phyloP scores from a whole-genome alignment of 1,140 invertebrate genomes.

The Orussus abietinus region DNA sequence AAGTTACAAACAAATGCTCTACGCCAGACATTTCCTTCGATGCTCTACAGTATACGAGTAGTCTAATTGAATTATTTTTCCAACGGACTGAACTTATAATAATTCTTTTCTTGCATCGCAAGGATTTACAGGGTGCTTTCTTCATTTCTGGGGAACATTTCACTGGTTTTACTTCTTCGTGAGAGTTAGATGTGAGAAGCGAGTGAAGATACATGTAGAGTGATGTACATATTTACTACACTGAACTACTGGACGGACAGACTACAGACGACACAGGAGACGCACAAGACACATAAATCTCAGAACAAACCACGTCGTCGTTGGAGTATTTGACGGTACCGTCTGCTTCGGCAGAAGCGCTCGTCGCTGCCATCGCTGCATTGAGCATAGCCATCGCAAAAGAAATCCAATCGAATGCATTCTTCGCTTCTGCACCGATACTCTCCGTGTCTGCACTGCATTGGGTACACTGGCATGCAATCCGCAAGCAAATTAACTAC shows the following conservation, averaged over 20 bases:
- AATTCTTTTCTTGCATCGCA: no score
- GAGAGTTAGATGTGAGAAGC: no score
- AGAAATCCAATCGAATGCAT: slow-evolving; percentile 60
- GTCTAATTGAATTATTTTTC: no score
- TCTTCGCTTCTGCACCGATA: slow-evolving; percentile 61
- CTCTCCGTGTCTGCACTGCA: slow-evolving; percentile 45
- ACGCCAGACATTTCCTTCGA: no score
- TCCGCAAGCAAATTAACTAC: slow-evolving; percentile 50
- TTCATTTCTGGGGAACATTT: no score
- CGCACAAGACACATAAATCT: slow-evolving; percentile 43
- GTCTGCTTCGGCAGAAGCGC: slow-evolving; percentile 56
- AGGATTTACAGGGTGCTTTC: no score
- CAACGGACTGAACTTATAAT: no score
- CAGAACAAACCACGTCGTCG: slow-evolving; percentile 48
- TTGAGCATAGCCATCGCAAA: slow-evolving; percentile 67
- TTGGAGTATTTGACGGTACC: slow-evolving; percentile 41
- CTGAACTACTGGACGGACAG: no score
- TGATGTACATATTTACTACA: no score
- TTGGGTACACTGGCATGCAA: slow-evolving; percentile 48
- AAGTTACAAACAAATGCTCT: no score
- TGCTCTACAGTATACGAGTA: no score
- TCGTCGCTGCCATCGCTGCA: slow-evolving; percentile 72
- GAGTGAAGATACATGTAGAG: slow-evolving; percentile 13
- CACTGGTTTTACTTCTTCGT: no score
- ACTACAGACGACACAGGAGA: slow-evolving; percentile 37